Evolutionary conservation across 2,113 vertebrate genomes (phyloP).

Genomic region (Hiodon tergisus): DNA sequence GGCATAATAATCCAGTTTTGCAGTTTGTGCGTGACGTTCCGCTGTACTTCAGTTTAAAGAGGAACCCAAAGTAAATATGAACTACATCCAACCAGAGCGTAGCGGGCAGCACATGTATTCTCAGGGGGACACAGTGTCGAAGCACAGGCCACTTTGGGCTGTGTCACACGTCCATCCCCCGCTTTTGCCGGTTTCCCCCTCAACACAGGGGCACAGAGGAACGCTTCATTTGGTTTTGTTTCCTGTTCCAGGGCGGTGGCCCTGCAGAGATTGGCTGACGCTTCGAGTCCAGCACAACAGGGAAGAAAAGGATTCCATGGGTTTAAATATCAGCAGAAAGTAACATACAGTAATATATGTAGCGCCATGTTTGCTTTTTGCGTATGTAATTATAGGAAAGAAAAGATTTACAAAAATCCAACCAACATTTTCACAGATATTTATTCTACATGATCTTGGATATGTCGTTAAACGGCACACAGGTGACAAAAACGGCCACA

Average conservation of each 20-base stretch:
- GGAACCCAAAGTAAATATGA: slow-evolving; percentile 34
- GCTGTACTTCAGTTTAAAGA: slow-evolving; percentile 17
- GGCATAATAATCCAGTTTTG: slow-evolving; percentile 29
- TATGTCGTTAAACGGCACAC: slow-evolving; percentile 4
- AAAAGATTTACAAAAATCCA: slow-evolving; percentile 1
- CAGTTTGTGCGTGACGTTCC: slow-evolving; percentile 13
- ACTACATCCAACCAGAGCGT: slow-evolving; percentile 12
- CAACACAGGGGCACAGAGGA: too few relatives aligned
- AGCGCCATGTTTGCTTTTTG: background rate
- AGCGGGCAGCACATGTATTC: slow-evolving; percentile 9
- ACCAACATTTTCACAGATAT: slow-evolving; percentile 17
- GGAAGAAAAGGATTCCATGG: background rate
- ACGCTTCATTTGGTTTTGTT: too few relatives aligned
- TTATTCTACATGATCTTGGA: slow-evolving; percentile 28
- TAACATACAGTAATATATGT: background rate
- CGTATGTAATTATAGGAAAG: background rate
- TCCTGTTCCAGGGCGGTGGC: too few relatives aligned
- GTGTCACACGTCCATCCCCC: too few relatives aligned
- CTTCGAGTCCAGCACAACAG: too few relatives aligned
- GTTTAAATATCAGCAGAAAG: background rate
- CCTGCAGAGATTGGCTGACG: too few relatives aligned
- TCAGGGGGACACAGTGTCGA: background rate
- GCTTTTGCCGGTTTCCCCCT: too few relatives aligned
- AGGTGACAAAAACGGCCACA: slow-evolving; percentile 8
- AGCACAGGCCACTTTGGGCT: too few relatives aligned